phyloP scores from a whole-genome alignment of 1,140 invertebrate species.

The Brachystomella parvula region DNA sequence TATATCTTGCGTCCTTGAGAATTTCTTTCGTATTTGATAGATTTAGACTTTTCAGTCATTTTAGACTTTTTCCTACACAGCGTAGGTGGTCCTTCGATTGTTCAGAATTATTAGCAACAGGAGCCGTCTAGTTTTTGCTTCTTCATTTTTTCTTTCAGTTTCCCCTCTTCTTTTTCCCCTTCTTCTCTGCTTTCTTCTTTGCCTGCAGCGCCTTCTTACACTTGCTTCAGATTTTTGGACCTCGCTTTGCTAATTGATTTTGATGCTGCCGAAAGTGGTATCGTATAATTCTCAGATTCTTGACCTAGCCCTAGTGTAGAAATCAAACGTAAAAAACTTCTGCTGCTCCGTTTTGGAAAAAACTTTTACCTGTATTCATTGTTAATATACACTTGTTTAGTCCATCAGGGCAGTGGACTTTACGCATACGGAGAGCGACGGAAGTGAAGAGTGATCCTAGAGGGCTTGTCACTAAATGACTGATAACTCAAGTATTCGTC shows the following conservation, averaged over 20 bases:
- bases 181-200: background rate
- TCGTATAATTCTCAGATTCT: background rate
- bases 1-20: slow-evolving; percentile 13
- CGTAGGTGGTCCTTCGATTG: no score
- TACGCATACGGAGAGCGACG: background rate
- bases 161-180: background rate
- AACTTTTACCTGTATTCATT: background rate
- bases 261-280: background rate
- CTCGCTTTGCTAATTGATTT: background rate
- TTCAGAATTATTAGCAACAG: no score
- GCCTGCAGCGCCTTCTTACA: background rate
- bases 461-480: background rate
- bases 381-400: background rate
- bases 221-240: background rate
- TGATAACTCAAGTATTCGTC: background rate
- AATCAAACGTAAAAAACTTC: background rate
- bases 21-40: slow-evolving; percentile 17
- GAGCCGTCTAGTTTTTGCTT: no score
- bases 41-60: no score
- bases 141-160: no score
- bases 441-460: background rate
- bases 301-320: background rate
- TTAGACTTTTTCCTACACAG: no score
- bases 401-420: background rate
- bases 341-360: background rate